Conservation (phyloP, 2,113 vertebrate species). For the Parus major region DNA sequence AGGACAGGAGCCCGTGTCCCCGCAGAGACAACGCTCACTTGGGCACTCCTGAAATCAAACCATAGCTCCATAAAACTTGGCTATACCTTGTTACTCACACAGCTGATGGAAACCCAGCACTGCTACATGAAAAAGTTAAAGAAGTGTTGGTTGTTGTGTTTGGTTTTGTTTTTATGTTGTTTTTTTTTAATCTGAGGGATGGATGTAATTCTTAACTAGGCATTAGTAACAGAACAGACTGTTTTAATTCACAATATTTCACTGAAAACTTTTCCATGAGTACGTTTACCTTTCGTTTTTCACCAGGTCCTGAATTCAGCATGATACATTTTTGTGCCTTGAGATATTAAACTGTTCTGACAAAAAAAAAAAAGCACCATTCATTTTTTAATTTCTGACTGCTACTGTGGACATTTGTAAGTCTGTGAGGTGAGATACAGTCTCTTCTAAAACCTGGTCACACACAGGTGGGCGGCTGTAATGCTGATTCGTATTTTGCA, state of each 20-base stretch:
- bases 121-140: slow-evolving; percentile 1
- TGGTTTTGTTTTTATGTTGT: not conserved
- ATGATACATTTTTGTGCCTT: slow-evolving; percentile 1
- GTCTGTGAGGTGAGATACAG: not conserved
- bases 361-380: not conserved
- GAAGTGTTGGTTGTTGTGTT: not conserved
- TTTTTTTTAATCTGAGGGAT: not conserved
- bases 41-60: not conserved
- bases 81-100: not conserved
- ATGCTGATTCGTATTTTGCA: slow-evolving; percentile 85
- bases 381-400: not conserved
- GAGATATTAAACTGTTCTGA: not conserved
- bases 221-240: slow-evolving; percentile 21
- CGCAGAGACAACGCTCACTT: not conserved
- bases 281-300: slow-evolving; percentile 22
- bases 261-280: not conserved
- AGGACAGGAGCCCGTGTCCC: not conserved
- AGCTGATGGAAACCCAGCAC: slow-evolving; percentile 32
- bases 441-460: slow-evolving; percentile 62
- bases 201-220: slow-evolving; percentile 12
- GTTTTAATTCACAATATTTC: not conserved
- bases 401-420: not conserved
- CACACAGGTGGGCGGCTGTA: slow-evolving; percentile 88
- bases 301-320: slow-evolving; percentile 43
- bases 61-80: not conserved